phyloP scores from a whole-genome alignment of 2,113 vertebrate genomes.

The Salvator merianae region DNA sequence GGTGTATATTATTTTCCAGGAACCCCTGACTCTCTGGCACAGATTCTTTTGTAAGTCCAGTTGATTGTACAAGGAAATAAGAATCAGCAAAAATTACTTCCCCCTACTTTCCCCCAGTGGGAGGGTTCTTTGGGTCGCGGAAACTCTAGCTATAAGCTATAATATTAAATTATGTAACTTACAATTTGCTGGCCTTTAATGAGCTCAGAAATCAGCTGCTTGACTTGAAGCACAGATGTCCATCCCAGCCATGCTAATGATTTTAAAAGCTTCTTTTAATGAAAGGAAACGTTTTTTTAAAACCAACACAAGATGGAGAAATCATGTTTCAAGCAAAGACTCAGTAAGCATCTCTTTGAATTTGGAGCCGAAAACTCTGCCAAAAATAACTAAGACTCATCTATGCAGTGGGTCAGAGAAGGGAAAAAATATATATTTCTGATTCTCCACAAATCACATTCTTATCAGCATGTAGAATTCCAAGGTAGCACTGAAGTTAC shows the following conservation, averaged over 20 bases:
- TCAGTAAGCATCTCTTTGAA: conserved; percentile 19
- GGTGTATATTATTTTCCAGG: not conserved
- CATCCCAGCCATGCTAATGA: not conserved
- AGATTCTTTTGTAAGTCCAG: not conserved
- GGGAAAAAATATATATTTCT: conserved; percentile 14
- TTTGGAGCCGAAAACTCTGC: not conserved
- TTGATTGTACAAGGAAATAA: not conserved
- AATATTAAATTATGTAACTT: not conserved
- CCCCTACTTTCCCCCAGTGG: not conserved
- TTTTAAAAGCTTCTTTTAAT: not conserved
- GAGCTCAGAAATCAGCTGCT: not conserved
- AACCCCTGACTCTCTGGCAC: not conserved
- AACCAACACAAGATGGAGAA: conserved; percentile 11
- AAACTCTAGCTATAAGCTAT: not conserved
- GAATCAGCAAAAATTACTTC: not conserved
- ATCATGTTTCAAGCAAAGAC: not conserved
- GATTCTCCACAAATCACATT: conserved; percentile 38
- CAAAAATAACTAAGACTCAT: conserved; percentile 20
- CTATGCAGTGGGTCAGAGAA: not conserved
- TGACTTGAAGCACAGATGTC: not conserved
- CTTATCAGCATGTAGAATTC: conserved; percentile 43
- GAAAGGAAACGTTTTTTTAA: not conserved
- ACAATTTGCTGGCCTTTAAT: not conserved
- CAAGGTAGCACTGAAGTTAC: conserved; percentile 68
- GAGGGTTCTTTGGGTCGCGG: not conserved